Percentiles rank a stretch among this genome's conserved stretches.
These are phyloP conservation scores for Threskiornis aethiopicus DNA, from an alignment of 2,797 vertebrate genomes.

Conservation along the genomic window DNA sequence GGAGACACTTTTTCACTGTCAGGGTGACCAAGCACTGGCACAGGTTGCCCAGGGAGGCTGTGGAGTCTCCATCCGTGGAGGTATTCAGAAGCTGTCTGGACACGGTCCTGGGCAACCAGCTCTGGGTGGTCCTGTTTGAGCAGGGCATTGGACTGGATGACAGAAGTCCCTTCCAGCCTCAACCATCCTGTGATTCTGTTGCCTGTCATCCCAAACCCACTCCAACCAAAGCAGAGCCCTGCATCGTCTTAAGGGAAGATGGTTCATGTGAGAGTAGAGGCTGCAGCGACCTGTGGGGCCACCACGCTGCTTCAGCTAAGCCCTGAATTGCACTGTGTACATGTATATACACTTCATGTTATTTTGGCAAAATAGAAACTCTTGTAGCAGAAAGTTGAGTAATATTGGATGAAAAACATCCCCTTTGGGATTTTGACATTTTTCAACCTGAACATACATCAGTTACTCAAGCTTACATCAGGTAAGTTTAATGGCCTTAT, in stretches of 20 bases:
- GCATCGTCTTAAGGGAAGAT: accelerated
- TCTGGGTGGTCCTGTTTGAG: background rate
- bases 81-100: background rate
- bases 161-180: background rate
- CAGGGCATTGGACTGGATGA: too few species aligned
- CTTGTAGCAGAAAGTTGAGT: background rate
- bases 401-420: background rate
- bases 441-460: background rate
- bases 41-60: background rate
- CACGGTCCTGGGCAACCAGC: too few species aligned
- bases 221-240: background rate
- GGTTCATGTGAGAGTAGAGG: background rate
- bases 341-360: background rate
- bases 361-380: background rate
- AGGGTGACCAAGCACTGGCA: background rate
- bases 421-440: background rate
- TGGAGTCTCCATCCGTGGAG: background rate
- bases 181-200: background rate
- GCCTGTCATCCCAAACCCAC: background rate
- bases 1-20: background rate
- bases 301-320: background rate
- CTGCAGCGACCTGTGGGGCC: background rate
- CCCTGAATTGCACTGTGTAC: accelerated
- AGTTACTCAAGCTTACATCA: background rate
- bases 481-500: background rate